Evolutionary conservation across 2,888 invertebrate species (phyloP).

Genomic region (Pheosia tremula): DNA sequence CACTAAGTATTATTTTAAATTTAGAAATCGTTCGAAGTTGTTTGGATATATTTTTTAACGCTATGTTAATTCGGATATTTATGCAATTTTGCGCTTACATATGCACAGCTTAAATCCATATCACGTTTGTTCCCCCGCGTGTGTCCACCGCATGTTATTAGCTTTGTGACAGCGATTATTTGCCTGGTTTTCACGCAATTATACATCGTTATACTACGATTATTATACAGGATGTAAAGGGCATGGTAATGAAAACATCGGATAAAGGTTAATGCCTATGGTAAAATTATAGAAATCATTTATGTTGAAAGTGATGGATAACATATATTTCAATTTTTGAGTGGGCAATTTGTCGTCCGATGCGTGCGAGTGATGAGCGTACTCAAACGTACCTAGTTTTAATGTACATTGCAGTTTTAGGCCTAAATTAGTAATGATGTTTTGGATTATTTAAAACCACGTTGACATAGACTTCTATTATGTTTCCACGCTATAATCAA

Average conservation of each 20-base stretch:
- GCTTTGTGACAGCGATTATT: slow-evolving; percentile 64
- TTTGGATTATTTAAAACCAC: no score
- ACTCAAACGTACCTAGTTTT: no score
- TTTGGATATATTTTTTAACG: not conserved
- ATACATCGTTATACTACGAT: slow-evolving; percentile 31
- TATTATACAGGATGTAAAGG: not conserved
- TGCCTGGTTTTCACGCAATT: slow-evolving; percentile 53
- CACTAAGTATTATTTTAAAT: not conserved
- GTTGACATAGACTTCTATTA: not conserved
- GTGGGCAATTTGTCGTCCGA: no score
- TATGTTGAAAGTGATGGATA: no score
- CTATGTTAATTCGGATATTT: not conserved
- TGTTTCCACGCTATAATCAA: slow-evolving; percentile 7
- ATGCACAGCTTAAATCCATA: slow-evolving; percentile 20
- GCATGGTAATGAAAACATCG: no score
- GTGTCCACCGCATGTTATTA: slow-evolving; percentile 38
- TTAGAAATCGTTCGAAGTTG: not conserved
- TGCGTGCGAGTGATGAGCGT: no score
- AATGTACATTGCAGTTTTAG: no score
- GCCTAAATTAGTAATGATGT: no score
- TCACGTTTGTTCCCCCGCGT: slow-evolving; percentile 23
- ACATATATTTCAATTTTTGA: no score
- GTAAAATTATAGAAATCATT: no score
- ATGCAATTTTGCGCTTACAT: slow-evolving; percentile 1
- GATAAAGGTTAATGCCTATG: no score